Evolutionary conservation across 2,113 vertebrate genomes (phyloP).

Genomic region (Spheniscus mendiculus): DNA sequence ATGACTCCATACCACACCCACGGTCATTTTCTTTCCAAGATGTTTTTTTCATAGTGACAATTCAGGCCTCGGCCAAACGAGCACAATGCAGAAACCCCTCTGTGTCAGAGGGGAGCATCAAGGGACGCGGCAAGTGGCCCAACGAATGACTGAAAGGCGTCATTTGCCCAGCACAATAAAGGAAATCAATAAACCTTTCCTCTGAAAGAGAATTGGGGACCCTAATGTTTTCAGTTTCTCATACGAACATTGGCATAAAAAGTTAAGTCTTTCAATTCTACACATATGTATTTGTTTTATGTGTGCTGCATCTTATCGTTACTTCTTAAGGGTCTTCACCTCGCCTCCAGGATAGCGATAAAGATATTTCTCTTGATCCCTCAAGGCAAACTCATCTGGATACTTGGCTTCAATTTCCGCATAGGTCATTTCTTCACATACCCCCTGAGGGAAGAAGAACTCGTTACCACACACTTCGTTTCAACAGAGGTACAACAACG

Average conservation of each 20-base stretch:
- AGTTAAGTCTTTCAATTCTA: no score
- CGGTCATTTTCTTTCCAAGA: not conserved
- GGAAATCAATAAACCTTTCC: not conserved
- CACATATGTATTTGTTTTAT: fast-evolving
- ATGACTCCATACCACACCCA: not conserved
- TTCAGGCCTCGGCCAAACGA: not conserved
- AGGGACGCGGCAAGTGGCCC: fast-evolving
- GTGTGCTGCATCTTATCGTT: fast-evolving
- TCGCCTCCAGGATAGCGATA: conserved; percentile 98
- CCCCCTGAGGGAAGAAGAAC: conserved; percentile 78
- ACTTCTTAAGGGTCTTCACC: conserved; percentile 68
- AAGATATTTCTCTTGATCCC: conserved; percentile 96
- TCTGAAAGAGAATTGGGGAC: fast-evolving
- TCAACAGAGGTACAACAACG: not conserved
- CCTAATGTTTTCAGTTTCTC: fast-evolving
- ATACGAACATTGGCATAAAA: no score
- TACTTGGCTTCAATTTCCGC: conserved; percentile 88
- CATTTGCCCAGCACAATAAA: fast-evolving
- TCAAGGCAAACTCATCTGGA: conserved; percentile 93
- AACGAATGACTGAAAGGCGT: fast-evolving
- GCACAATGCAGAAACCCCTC: not conserved
- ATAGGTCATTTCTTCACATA: conserved; percentile 97
- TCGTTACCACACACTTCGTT: not conserved
- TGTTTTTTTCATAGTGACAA: not conserved
- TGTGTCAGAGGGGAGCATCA: fast-evolving